Evolutionary conservation across 2,888 invertebrate species (phyloP).

Genomic region (Andricus curvator): DNA sequence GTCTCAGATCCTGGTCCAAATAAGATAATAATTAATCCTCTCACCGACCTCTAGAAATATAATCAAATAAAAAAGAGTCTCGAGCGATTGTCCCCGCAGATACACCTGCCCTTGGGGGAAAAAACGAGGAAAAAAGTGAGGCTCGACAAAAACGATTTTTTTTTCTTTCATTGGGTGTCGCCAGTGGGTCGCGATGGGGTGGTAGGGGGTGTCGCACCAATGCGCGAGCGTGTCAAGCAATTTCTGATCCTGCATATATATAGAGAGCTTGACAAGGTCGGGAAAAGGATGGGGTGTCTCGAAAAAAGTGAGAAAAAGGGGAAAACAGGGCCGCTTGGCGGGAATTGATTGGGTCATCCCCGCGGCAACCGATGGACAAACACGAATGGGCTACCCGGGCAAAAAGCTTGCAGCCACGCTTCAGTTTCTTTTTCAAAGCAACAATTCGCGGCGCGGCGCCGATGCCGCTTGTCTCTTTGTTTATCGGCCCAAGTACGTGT

Average conservation of each 20-base stretch:
- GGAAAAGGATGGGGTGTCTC: conserved; percentile 39
- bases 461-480: conserved; percentile 9
- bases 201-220: neutral
- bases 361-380: conserved; percentile 76
- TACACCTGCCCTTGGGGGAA: neutral
- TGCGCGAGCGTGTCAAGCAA: conserved; percentile 23
- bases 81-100: neutral
- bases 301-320: conserved; percentile 13
- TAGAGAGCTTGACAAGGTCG: conserved; percentile 22
- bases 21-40: neutral
- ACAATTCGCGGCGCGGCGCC: neutral
- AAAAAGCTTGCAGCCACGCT: conserved; percentile 13
- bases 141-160: neutral
- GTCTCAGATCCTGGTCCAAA: neutral
- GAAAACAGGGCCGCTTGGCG: conserved; percentile 42
- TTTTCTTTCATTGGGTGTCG: neutral
- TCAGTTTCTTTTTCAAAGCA: conserved; percentile 42
- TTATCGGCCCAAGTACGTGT: neutral
- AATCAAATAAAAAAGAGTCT: neutral
- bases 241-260: conserved; percentile 28
- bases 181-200: neutral
- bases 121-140: neutral
- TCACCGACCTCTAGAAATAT: no score
- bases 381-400: conserved; percentile 58
- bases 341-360: conserved; percentile 75